Evolutionary conservation across 2,113 vertebrate species (phyloP).

Genomic region (Prinia subflava): DNA sequence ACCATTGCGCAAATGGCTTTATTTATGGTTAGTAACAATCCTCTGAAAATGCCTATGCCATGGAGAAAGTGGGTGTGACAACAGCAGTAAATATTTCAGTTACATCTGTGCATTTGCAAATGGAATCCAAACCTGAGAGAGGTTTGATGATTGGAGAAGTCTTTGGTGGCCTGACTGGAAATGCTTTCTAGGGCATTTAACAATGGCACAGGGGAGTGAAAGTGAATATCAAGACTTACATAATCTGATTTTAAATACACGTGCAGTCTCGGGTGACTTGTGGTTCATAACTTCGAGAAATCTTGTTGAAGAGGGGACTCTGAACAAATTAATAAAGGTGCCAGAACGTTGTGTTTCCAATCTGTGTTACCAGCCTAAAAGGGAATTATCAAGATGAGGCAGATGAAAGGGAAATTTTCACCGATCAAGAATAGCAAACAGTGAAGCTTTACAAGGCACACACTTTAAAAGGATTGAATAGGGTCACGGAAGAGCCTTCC

Average conservation of each 20-base stretch:
- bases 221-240: not conserved
- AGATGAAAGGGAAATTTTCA: not conserved
- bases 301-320: not conserved
- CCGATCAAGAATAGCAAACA: not conserved
- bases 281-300: not conserved
- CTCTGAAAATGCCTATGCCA: not conserved
- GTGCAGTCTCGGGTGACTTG: not conserved
- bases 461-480: not conserved
- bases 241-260: not conserved
- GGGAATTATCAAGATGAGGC: not conserved
- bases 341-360: not conserved
- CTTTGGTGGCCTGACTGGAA: not conserved
- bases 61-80: not conserved
- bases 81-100: not conserved
- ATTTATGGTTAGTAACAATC: not conserved
- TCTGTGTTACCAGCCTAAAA: not conserved
- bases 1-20: not conserved
- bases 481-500: not conserved
- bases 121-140: not conserved
- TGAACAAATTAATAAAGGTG: not conserved
- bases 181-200: not conserved
- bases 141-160: not conserved
- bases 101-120: not conserved
- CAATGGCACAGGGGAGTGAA: not conserved
- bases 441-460: not conserved